Evolutionary conservation across 2,797 vertebrate species (phyloP), one percentile per base, ranked within the genome.

Genomic region (Philypnodon macrostomus): DNA sequence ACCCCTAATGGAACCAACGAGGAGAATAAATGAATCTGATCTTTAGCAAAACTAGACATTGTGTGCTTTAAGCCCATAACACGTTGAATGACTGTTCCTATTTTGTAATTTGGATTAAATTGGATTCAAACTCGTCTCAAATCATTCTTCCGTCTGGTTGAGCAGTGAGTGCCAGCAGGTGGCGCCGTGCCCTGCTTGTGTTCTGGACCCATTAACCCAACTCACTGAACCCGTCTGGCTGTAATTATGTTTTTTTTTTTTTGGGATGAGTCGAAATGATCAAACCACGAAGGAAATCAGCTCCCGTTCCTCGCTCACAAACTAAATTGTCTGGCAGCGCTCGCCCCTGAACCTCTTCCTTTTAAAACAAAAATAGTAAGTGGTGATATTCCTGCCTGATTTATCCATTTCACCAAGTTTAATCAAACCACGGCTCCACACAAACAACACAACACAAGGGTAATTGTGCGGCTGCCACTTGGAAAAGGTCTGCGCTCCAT

Each of bases 261-360:
- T 62, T 24, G 33, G 41, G 47, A 68, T 33, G 53, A 67, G 51
- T 53, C 1, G 45, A 70, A 57, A 34, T 33, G 42, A 70, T 67
- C 18, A 65, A 70, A 65, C 61, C 64, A 48, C 63, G 0, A 56
- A 79, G 67, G 70, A 76, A 75, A 80, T 77, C 62, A 75, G 40
- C 18, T 32, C 7, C 15, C 4, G 40, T 16, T 32, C 7, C 15
- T 4, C 41, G 37, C 19, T 21, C 44, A 49, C 56, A 54, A 41
- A 23, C 50, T 2, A 51, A 47, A 66, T 57, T 38, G 51, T 69
- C 67, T 79, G 61, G 56, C 68, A 70, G 63, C 41, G n/a, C 29
- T 53, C 10, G 4, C 13, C 17, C 47, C 53, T n/a, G 19, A 58
- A 56, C 42, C 58, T 32, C 60, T n/a, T n/a, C n/a, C n/a, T 34